Evolutionary conservation across 2,113 vertebrate genomes (phyloP), one percentile per base, ranked within the genome.

Genomic region (Indri indri): DNA sequence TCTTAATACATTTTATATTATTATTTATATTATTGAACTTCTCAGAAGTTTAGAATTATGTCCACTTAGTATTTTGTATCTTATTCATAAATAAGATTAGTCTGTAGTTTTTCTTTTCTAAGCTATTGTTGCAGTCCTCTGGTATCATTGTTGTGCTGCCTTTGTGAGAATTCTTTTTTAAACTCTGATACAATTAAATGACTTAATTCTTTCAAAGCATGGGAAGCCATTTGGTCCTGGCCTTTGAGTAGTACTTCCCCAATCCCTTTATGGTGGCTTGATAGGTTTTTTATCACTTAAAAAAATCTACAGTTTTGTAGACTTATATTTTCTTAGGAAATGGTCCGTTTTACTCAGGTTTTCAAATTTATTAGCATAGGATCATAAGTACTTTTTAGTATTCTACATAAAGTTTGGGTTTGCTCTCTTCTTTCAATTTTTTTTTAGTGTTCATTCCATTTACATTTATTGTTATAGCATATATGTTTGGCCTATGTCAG

Each of bases 101-200:
- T 70, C 16, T 65, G 57, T 68, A 86, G 54, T 74, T 97, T 70
- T 95, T 92, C 52, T 83, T 92, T 91, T 81, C 59, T 83, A 14
- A 47, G 34, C 18, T 65, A 59, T 70, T 82, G 52, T 93, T 50
- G 37, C 9, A 37, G 54, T 88, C 10, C 30, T 95, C 83, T 79
- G 17, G 20, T 57, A 30, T 90, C 59, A 40, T 11, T 66, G 3
- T 17, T 50, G 25, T 59, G 50, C 22, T 45, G 5, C 22, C 18
- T 93, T 66, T 88, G 32, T 59, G 68, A 92, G 30, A 95, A 50
- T 77, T 57, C 34, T 90, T 79, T 65, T 68, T 96, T 59, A 42
- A 82, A 73, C 22, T 84, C 30, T 86, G n/a, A 42, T 66, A 70
- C 17, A 77, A 65, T 63, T 47, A 54, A 90, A 25, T 82, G 27